A percentile compares a stretch with the other conserved stretches of the same genome.
Conservation (phyloP, 2,113 vertebrate species). For the Bambusicola thoracicus region DNA sequence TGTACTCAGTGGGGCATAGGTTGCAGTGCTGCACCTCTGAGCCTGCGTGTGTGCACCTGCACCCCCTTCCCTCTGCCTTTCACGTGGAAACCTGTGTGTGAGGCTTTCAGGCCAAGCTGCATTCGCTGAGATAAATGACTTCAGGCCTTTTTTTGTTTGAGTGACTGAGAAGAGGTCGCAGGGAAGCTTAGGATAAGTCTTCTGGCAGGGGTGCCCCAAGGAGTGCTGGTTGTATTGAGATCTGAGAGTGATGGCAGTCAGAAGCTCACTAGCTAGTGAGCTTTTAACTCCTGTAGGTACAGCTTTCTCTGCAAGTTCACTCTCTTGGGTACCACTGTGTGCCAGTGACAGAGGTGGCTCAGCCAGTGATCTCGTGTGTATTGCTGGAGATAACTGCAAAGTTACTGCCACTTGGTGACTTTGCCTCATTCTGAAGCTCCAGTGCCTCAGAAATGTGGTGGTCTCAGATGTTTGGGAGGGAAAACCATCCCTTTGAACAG, state of each 20-base stretch:
- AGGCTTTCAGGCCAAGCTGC: not conserved
- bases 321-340: not conserved
- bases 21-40: not conserved
- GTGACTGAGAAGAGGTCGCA: not conserved
- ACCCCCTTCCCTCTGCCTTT: not conserved
- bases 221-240: not conserved
- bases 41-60: not conserved
- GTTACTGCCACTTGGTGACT: not conserved
- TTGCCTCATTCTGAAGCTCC: not conserved
- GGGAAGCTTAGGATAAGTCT: not conserved
- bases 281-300: not conserved
- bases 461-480: not conserved
- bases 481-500: not conserved
- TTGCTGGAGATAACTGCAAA: not conserved
- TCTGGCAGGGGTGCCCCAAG: not conserved
- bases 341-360: not conserved
- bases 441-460: not conserved
- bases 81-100: not conserved
- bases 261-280: not conserved
- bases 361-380: not conserved
- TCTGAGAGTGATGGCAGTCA: not conserved
- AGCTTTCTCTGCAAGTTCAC: not conserved
- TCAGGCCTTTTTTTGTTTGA: not conserved
- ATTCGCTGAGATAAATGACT: not conserved
- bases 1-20: not conserved